Evolutionary conservation across 2,888 invertebrate genomes (phyloP), one percentile per base, ranked within the genome.

Genomic region (Chrysodeixis includens): DNA sequence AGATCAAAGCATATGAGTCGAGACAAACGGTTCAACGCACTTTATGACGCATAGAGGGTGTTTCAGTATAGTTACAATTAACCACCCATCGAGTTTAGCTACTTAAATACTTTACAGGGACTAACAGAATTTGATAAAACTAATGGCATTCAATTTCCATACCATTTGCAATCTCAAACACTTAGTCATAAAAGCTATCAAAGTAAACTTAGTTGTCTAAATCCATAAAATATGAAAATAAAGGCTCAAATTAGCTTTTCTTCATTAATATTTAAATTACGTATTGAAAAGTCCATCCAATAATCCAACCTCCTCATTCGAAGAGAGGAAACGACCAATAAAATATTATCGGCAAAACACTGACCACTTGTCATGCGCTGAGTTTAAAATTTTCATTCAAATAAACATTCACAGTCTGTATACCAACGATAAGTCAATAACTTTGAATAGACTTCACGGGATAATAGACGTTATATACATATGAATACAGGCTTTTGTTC

Each of bases 321-420:
- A 12, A 14, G 26, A 26, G 26, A 26, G 26, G 26, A 2, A 40
- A n/a, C 40, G 14, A n/a, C 40, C 12, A 40, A 14, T 4, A 40
- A 40, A 40, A 40, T n/a, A 40, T 12, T 40, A n/a, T 14, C 40
- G 14, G 35, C 3, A 46, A 46, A 46, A 40, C n/a, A 46, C 16
- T 18, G 18, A 46, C n/a, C 7, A 8, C 46, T 46, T 46, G 2
- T 18, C 46, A 49, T 12, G 1, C 9, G 10, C 35, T 14, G 10
- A 49, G 9, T 18, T 49, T 49, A 49, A 49, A 49, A 49, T 20
- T 16, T 16, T 44, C 46, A 49, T 49, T 49, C 20, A 18, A 49
- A 49, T 49, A 10, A 49, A 44, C 16, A 9, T 16, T 46, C 18
- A 20, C 46, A 49, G 46, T 9, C 46, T 49, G 46, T 49, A 4